A percentile compares a stretch with the other conserved stretches of the same genome.
These are phyloP conservation scores for Drosophila macrospina DNA, from an alignment of 2,888 invertebrate species.

Conservation along the genomic window DNA sequence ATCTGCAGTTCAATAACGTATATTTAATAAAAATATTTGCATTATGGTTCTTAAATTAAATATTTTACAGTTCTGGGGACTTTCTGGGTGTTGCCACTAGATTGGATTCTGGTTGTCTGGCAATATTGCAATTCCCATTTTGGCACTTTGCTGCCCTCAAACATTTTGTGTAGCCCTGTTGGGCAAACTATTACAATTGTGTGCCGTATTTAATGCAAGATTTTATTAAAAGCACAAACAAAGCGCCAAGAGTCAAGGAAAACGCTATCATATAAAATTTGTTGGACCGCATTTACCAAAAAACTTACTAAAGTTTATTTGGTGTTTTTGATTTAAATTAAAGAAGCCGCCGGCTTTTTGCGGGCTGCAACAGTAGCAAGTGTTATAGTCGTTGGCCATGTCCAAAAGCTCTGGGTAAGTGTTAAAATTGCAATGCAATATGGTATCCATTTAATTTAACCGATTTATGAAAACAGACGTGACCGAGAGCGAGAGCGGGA, in stretches of 20 bases:
- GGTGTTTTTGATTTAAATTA: neutral
- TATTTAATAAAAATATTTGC: too few relatives aligned
- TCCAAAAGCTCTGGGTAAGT: conserved; percentile 73
- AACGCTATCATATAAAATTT: neutral
- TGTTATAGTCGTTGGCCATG: conserved; percentile 43
- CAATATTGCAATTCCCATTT: conserved; percentile 6
- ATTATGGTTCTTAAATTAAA: too few relatives aligned
- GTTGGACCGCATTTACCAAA: neutral
- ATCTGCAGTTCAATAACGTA: too few relatives aligned
- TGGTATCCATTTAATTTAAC: neutral
- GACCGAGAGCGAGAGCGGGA: conserved; percentile 69
- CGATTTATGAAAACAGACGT: conserved; percentile 34
- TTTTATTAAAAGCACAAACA: conserved; percentile 9
- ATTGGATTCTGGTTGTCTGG: neutral
- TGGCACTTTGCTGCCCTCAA: conserved; percentile 26
- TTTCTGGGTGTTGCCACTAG: neutral
- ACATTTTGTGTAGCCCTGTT: conserved; percentile 34
- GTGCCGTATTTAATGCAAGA: conserved; percentile 18
- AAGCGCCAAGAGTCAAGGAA: neutral
- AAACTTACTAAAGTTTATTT: neutral
- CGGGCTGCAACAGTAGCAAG: conserved; percentile 5
- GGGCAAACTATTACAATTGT: conserved; percentile 44
- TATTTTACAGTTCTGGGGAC: too few relatives aligned
- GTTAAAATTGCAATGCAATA: neutral
- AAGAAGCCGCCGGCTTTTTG: conserved; percentile 29